Base-by-base conservation (phyloP, 1,140 invertebrate species). In the Chironomus tepperi region DNA sequence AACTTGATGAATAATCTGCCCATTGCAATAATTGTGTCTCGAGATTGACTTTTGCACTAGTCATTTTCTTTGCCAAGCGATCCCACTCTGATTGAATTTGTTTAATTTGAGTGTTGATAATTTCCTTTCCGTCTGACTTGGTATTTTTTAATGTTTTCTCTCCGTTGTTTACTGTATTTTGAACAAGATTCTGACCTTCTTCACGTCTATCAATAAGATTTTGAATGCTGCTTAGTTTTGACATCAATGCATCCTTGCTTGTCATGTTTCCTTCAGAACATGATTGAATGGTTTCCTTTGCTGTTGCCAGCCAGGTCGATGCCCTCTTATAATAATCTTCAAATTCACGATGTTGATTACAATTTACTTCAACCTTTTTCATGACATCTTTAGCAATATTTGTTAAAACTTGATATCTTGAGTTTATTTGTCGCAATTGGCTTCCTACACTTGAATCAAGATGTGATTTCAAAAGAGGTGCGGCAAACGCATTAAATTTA, bases 31-130 rank as follows among this genome's bases (percentile, higher is more conserved):
- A 84, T 79, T 90, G 92, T 0, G 95, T 96, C 82, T 98, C 96
- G 18, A 98, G 81, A 78, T 95, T 90, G 18, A 97, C 94, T 84
- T 97, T 97, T 0, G 92, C 91, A 12, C 93, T 96, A 5, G 93
- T 94, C 84, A 98, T 92, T 81, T 96, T 96, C 81, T 93, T 94
- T 0, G 95, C 91, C 15, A 98, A 83, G 73, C 92, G 85, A 81
- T 98, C 96, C 93, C 96, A 98, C 77, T 96, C 94, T 73, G 88
- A 91, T 84, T 98, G 96, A 57, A 98, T 84, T 78, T 95, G 92
- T 83, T 95, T 96, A 75, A 98, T 85, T 83, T 96, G 90, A 42
- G 86, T 87, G 77, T 93, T 93, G 74, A 98, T 95, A 75, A 88
- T 88, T 80, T 98, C 95, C 74, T 92, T 87, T 0, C 96, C 95